Evolutionary conservation across 1,140 invertebrate species (phyloP).

Genomic region (Stegodyphus dumicola): DNA sequence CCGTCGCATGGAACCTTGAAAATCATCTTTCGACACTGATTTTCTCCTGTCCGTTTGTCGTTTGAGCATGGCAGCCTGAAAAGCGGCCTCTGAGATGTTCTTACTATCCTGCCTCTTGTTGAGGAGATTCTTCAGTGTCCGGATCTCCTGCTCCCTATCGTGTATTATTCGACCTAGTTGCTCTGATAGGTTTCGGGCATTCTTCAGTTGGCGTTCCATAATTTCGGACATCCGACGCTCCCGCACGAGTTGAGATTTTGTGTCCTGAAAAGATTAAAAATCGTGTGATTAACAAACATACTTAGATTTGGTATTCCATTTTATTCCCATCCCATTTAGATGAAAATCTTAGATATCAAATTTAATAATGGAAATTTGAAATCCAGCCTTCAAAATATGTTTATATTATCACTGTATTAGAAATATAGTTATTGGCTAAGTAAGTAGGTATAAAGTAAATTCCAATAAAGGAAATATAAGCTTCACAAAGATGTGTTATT

Average conservation of each 20-base stretch:
- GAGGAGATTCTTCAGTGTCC: conserved; percentile 38
- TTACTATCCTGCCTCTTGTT: conserved; percentile 32
- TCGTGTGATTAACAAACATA: no score
- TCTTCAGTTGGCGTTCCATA: conserved; percentile 36
- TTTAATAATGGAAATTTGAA: no score
- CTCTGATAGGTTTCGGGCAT: conserved; percentile 37
- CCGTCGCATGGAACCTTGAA: conserved; percentile 32
- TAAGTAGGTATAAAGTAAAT: no score
- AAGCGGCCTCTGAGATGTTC: background rate
- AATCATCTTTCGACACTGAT: conserved; percentile 30
- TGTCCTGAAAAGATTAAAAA: conserved; percentile 17
- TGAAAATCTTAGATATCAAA: no score
- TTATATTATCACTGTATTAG: no score
- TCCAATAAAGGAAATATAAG: no score
- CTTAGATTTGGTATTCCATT: no score
- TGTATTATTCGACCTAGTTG: conserved; percentile 36
- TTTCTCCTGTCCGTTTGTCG: conserved; percentile 16
- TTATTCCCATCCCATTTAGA: no score
- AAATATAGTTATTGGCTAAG: no score
- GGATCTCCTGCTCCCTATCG: conserved; percentile 44
- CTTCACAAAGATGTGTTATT: no score
- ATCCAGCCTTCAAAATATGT: no score
- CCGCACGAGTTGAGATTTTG: conserved; percentile 44
- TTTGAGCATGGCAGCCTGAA: conserved; percentile 26
- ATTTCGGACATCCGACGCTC: conserved; percentile 53